phyloP scores from a whole-genome alignment of 2,113 vertebrate genomes.

The Nibea albiflora region DNA sequence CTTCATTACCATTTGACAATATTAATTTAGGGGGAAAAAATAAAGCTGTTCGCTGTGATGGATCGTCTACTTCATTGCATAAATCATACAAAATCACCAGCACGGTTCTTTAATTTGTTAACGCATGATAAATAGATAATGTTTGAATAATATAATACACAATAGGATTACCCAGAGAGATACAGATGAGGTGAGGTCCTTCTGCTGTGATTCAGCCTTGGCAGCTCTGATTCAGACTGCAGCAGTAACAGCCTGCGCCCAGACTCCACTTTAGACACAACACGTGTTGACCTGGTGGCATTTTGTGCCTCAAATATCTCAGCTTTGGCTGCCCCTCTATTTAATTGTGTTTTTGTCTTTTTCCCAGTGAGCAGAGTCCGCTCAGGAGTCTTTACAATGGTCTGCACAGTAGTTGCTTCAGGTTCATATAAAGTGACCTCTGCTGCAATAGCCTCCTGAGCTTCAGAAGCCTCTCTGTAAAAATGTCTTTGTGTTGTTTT shows the following conservation, averaged over 20 bases:
- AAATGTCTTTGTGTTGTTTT: constrained; percentile 52
- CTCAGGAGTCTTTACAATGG: constrained; percentile 33
- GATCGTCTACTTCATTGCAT: not conserved
- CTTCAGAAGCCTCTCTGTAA: constrained; percentile 25
- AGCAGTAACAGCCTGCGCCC: constrained; percentile 38
- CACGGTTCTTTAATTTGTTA: not conserved
- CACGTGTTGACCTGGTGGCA: constrained; percentile 54
- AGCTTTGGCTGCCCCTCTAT: constrained; percentile 30
- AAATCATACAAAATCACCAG: not conserved
- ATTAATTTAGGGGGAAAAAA: not conserved
- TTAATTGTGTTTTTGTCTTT: constrained; percentile 55
- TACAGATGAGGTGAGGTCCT: constrained; percentile 44
- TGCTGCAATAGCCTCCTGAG: constrained; percentile 27
- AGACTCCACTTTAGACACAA: constrained; percentile 34
- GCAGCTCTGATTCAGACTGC: constrained; percentile 40
- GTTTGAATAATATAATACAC: not conserved
- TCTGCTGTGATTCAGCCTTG: constrained; percentile 29
- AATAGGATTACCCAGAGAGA: constrained; percentile 65
- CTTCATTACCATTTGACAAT: not conserved
- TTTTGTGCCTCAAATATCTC: constrained; percentile 55
- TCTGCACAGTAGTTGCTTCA: constrained; percentile 18
- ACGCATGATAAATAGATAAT: not conserved
- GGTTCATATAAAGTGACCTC: constrained; percentile 54
- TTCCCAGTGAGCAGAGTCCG: constrained; percentile 11
- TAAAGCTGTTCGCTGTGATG: not conserved